Evolutionary conservation across 2,888 invertebrate genomes (phyloP).

Genomic region (Pegoplata infirma): DNA sequence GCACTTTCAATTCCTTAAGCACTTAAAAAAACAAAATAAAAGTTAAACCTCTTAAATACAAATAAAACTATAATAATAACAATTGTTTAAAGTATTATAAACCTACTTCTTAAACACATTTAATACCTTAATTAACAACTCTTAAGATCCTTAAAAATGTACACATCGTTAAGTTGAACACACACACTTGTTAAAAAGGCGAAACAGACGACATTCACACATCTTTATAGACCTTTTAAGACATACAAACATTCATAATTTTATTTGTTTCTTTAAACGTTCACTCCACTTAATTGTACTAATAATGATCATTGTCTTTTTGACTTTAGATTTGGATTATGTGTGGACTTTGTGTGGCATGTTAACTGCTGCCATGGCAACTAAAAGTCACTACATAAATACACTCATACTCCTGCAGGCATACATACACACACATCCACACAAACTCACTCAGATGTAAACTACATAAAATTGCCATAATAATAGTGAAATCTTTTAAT

Average conservation of each 20-base stretch:
- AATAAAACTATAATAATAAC: background rate
- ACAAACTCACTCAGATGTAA: background rate
- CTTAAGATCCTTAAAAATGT: conserved; percentile 9
- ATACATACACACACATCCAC: conserved; percentile 62
- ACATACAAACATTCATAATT: background rate
- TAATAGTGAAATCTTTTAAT: conserved; percentile 60
- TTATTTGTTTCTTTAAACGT: conserved; percentile 38
- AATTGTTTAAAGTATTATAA: background rate
- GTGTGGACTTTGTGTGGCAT: conserved; percentile 68
- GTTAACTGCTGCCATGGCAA: conserved; percentile 54
- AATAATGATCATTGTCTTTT: conserved; percentile 69
- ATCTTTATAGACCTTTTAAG: conserved; percentile 24
- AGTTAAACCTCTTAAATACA: background rate
- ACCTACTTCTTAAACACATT: conserved; percentile 13
- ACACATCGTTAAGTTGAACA: background rate
- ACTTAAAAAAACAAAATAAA: no score
- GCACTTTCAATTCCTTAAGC: no score
- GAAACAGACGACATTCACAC: no score
- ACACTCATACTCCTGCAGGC: no score
- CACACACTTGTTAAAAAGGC: background rate
- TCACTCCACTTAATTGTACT: conserved; percentile 49
- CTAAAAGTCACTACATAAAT: conserved; percentile 70
- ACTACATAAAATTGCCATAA: conserved; percentile 53
- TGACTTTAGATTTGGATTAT: conserved; percentile 70
- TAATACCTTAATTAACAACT: conserved; percentile 26